Percentiles rank a stretch among this genome's conserved stretches.
Evolutionary conservation across 2,888 invertebrate species (phyloP).

Genomic region (Poecilobothrus nobilitatus): DNA sequence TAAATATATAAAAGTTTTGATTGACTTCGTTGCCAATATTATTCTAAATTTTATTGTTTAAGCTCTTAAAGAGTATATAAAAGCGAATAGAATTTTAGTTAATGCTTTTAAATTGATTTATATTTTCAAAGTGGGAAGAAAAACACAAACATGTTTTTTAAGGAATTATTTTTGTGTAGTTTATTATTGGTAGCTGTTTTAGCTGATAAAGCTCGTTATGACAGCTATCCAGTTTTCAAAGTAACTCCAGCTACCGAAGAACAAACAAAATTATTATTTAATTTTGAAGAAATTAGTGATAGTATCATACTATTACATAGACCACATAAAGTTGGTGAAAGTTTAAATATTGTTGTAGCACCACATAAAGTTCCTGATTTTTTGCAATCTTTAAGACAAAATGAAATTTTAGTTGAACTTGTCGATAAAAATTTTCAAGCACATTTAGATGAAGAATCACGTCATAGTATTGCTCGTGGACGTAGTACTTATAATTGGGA

Average conservation of each 20-base stretch:
- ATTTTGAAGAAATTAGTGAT: conserved; percentile 41
- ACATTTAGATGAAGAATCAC: conserved; percentile 27
- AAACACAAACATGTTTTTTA: background rate
- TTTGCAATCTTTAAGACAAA: conserved; percentile 27
- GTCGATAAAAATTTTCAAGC: conserved; percentile 42
- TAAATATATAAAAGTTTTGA: no score
- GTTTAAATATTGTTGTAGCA: conserved; percentile 45
- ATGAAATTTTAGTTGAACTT: conserved; percentile 45
- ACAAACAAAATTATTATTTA: conserved; percentile 47
- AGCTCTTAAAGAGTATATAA: no score
- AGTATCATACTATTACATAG: conserved; percentile 47
- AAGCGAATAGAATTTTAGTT: no score
- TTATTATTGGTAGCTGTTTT: background rate
- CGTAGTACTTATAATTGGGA: conserved; percentile 33
- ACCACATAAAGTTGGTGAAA: conserved; percentile 42
- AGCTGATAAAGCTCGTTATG: conserved; percentile 40
- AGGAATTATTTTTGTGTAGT: background rate
- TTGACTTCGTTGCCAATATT: no score
- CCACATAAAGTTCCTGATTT: conserved; percentile 37
- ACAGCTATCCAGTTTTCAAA: conserved; percentile 55
- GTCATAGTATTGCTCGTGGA: conserved; percentile 20
- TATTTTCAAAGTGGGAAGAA: no score
- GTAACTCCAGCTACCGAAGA: conserved; percentile 47
- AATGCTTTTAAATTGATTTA: no score
- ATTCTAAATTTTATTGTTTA: no score